Percentiles rank a stretch among this genome's conserved stretches.
Evolutionary conservation across 2,113 vertebrate genomes (phyloP).

Genomic region (Pangasianodon hypophthalmus): DNA sequence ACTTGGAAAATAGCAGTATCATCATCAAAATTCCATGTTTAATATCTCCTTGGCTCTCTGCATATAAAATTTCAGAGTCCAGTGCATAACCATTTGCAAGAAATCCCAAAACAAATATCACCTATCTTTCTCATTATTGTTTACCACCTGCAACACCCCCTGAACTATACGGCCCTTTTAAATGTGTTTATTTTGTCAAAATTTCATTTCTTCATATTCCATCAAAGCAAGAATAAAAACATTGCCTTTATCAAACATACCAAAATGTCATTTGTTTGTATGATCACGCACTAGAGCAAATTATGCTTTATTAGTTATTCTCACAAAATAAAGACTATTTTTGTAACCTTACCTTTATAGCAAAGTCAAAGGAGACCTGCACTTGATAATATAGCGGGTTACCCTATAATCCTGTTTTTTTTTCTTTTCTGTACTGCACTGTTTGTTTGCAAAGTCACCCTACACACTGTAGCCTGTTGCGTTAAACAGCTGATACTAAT

Average conservation of each 20-base stretch:
- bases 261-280: not conserved
- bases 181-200: not conserved
- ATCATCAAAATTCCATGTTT: not conserved
- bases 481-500: not conserved
- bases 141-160: not conserved
- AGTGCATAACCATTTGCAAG: not conserved
- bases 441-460: not conserved
- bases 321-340: not conserved
- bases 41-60: not conserved
- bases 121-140: not conserved
- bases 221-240: not conserved
- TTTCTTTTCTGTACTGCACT: not conserved
- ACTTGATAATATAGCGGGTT: not conserved
- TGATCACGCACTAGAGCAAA: not conserved
- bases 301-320: not conserved
- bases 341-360: not conserved
- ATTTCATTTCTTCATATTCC: not conserved
- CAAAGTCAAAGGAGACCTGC: no score
- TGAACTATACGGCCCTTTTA: not conserved
- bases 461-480: not conserved
- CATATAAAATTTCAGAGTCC: not conserved
- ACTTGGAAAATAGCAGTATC: not conserved
- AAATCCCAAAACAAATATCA: not conserved
- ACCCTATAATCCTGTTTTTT: not conserved
- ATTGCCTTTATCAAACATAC: not conserved